Evolutionary conservation across 2,797 vertebrate species (phyloP).

Genomic region (Melanogrammus aeglefinus): DNA sequence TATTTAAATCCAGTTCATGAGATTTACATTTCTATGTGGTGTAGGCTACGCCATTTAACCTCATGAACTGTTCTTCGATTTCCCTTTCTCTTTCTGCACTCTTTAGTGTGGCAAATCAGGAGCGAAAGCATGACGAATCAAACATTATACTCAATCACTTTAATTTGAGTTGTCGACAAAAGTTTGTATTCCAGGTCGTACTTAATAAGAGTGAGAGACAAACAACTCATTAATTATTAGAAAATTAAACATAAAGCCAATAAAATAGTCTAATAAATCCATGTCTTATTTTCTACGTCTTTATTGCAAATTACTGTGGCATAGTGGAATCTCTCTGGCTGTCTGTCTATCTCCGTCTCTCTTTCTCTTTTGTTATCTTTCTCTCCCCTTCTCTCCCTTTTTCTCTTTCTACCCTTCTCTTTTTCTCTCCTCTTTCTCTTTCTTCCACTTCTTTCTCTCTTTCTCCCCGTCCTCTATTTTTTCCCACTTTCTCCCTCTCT

Average conservation of each 20-base stretch:
- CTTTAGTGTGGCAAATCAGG: background rate
- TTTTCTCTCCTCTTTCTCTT: too few relatives aligned
- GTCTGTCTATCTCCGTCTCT: background rate
- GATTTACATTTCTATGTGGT: background rate
- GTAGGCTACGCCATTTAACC: background rate
- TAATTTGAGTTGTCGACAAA: background rate
- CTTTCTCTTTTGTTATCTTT: background rate
- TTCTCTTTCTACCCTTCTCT: background rate
- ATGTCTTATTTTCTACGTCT: slow-evolving; percentile 46
- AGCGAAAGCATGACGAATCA: background rate
- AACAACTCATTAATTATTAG: slow-evolving; percentile 28
- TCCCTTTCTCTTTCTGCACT: too few relatives aligned
- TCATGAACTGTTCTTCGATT: background rate
- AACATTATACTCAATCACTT: background rate
- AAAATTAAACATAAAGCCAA: slow-evolving; percentile 21
- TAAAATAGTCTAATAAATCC: slow-evolving; percentile 25
- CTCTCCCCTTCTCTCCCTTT: background rate
- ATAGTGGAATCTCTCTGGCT: slow-evolving; percentile 10
- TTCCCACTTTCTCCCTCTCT: too few relatives aligned
- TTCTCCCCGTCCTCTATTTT: background rate
- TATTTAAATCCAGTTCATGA: background rate
- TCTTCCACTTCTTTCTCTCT: background rate
- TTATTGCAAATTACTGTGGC: slow-evolving; percentile 27
- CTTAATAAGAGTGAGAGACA: slow-evolving; percentile 20
- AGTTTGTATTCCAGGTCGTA: background rate